phyloP scores from a whole-genome alignment of 1,140 invertebrate genomes.

The Acromyrmex echinatior region DNA sequence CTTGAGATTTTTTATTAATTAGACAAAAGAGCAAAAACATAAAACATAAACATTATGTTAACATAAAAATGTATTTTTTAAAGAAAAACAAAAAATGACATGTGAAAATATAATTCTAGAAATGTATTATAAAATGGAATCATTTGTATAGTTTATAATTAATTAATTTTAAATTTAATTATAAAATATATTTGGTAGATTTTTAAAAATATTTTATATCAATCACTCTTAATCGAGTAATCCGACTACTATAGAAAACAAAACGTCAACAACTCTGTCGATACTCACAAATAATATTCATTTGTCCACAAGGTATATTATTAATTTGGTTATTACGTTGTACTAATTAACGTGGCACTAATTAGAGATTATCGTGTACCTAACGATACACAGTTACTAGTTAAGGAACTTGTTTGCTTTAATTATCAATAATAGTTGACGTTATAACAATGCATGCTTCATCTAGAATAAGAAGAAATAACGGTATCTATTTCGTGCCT shows the following conservation, averaged over 20 bases:
- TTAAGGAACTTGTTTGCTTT: slow-evolving; percentile 64
- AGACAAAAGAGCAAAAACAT: background rate
- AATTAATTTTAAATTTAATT: background rate
- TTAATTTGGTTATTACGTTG: slow-evolving; percentile 35
- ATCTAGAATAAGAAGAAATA: background rate
- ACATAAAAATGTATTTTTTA: background rate
- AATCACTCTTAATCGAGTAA: background rate
- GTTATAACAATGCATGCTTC: background rate
- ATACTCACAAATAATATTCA: slow-evolving; percentile 28
- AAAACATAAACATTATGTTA: background rate
- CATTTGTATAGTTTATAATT: background rate
- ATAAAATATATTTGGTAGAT: background rate
- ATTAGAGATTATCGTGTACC: slow-evolving; percentile 61
- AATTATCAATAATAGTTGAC: slow-evolving; percentile 50
- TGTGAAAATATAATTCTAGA: background rate
- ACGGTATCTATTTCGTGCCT: background rate
- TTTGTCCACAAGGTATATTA: slow-evolving; percentile 46
- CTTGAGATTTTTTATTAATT: background rate
- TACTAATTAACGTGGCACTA: slow-evolving; percentile 63
- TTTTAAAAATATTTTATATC: slow-evolving; percentile 26
- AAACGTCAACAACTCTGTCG: background rate
- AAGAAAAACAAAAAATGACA: background rate
- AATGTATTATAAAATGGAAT: background rate
- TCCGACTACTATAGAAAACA: background rate
- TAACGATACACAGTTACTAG: slow-evolving; percentile 45